Evolutionary conservation across 2,888 invertebrate species (phyloP), one percentile per base, ranked within the genome.

Genomic region (Torymus aiolomorphi): DNA sequence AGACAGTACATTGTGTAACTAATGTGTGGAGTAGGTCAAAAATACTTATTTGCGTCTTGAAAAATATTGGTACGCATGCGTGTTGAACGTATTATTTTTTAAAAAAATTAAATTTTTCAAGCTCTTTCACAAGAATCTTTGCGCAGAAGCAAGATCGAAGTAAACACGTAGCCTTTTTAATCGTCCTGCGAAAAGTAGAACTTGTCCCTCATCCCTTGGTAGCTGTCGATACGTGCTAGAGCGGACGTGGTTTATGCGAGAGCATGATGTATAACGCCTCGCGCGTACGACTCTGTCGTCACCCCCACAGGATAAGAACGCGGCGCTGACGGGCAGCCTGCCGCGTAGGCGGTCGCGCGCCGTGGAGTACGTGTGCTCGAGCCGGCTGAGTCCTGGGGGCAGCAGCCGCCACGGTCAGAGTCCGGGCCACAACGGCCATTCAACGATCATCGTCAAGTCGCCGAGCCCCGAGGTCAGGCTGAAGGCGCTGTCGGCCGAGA

Each of bases 401-500:
- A 63, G 0, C 14, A 18, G 18, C 13, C 67, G 62, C 57, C 49
- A 54, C 20, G 51, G 18, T 4, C 54, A 42, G 16, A 76, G 74
- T 52, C 31, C 69, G 0, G 92, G 92, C 5, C 88, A 89, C 78
- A 89, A 88, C 80, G 88, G 87, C 3, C 87, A 87, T 67, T 69
- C 72, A 14, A 84, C 88, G 2, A 80, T 88, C 14, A 83, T 89
- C 51, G 80, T 88, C 0, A 89, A 90, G 57, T 87, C 89, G 3
- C 88, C 90, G 20, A 92, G 91, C 86, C 91, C 92, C 1, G 92
- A 93, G 82, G 88, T 91, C 13, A 91, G 93, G 83, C 89, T 96
- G 73, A 96, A 96, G 91, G 96, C 96, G 12, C 92, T 96, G 80
- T 96, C 96, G 84, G 96, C 96, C 65, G 97, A 97, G 91, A 96